Percentiles rank a stretch among this genome's conserved stretches.
Conservation (phyloP, 64 coral and sea anemone species). For the Cladopsammia gracilis region DNA sequence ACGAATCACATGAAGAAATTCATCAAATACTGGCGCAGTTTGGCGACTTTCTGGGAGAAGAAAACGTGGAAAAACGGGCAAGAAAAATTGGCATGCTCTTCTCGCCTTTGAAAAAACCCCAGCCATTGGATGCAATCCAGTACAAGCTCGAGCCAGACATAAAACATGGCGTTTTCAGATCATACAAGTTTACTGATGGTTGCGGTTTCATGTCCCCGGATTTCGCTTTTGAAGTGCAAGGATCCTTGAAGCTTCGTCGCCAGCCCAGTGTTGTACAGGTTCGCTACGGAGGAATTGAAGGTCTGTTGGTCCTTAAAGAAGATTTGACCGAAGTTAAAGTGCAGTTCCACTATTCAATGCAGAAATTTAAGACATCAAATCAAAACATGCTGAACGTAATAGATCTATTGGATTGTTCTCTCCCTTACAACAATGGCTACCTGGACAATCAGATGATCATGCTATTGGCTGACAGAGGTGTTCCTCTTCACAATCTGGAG, state of each 20-base stretch:
- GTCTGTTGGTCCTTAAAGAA: constrained; percentile 39
- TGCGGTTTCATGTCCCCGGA: constrained; percentile 68
- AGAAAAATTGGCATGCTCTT: constrained; percentile 63
- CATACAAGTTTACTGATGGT: constrained; percentile 62
- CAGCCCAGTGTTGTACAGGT: constrained; percentile 67
- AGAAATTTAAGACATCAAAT: constrained; percentile 50
- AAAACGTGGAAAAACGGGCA: constrained; percentile 31
- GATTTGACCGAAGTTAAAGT: constrained; percentile 19
- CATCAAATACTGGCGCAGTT: constrained; percentile 35
- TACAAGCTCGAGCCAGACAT: constrained; percentile 32
- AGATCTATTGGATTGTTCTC: constrained; percentile 66
- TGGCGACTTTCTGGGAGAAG: constrained; percentile 53
- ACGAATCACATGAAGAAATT: constrained; percentile 62
- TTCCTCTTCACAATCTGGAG: constrained; percentile 44
- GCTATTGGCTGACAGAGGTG: constrained; percentile 58
- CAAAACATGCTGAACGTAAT: constrained; percentile 32
- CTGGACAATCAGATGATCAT: constrained; percentile 52
- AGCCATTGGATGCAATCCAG: not conserved
- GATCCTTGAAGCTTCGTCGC: not conserved
- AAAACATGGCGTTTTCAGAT: constrained; percentile 22
- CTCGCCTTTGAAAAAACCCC: constrained; percentile 41
- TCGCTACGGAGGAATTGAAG: constrained; percentile 71
- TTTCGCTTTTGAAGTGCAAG: constrained; percentile 47
- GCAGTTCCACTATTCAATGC: constrained; percentile 68
- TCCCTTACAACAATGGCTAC: constrained; percentile 70